These are phyloP conservation scores for Mystacornis crossleyi DNA, from an alignment of 2,113 vertebrate genomes.

Conservation along the genomic window DNA sequence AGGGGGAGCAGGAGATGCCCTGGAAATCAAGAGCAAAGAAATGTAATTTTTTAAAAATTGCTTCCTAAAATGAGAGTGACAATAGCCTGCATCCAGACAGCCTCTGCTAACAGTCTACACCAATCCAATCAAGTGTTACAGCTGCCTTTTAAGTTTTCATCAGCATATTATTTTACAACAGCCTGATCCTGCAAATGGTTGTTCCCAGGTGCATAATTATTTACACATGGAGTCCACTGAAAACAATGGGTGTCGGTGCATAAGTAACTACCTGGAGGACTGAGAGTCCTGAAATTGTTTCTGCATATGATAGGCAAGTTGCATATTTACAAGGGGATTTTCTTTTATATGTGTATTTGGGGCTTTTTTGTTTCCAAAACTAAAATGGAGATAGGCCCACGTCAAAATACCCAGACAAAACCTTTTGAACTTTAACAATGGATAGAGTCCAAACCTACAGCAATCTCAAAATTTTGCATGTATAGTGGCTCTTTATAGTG, in stretches of 20 bases:
- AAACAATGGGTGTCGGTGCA: slow-evolving; percentile 49
- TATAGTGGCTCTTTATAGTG: slow-evolving; percentile 24
- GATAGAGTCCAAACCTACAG: slow-evolving; percentile 46
- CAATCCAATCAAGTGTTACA: neutral
- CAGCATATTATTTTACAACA: slow-evolving; percentile 12
- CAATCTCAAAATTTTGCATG: slow-evolving; percentile 11
- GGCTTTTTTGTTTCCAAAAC: slow-evolving; percentile 10
- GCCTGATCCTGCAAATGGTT: slow-evolving; percentile 16
- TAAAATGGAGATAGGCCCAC: neutral
- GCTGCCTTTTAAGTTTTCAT: slow-evolving; percentile 41
- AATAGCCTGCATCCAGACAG: neutral
- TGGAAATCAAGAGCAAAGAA: neutral
- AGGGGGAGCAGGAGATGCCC: neutral
- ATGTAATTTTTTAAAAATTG: neutral
- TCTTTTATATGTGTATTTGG: neutral
- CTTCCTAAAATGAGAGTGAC: neutral
- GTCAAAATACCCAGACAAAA: slow-evolving; percentile 36
- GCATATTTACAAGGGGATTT: neutral
- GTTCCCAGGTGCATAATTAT: slow-evolving; percentile 28
- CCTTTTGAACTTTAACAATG: slow-evolving; percentile 37
- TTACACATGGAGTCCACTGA: slow-evolving; percentile 4
- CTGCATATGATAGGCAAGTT: neutral
- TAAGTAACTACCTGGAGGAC: slow-evolving; percentile 12
- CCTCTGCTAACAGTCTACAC: neutral
- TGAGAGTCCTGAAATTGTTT: slow-evolving; percentile 9